A percentile compares a stretch with the other conserved stretches of the same genome.
phyloP scores from a whole-genome alignment of 2,113 vertebrate genomes.

The Oncorhynchus kisutch region DNA sequence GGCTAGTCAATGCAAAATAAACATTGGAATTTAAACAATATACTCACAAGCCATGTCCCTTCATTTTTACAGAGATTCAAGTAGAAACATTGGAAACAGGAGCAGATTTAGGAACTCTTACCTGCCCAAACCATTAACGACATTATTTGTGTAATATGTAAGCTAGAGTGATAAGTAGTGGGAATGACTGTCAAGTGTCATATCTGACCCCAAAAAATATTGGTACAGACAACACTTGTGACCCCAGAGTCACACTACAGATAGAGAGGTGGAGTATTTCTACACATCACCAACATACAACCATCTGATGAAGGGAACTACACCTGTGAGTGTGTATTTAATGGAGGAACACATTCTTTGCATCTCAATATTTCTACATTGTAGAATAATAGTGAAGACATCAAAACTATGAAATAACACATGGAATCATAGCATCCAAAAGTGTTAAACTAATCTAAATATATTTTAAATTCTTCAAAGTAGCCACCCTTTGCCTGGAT shows the following conservation, averaged over 20 bases:
- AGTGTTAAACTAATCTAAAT: too few relatives aligned
- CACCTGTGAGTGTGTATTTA: neutral
- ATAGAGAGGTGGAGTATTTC: neutral
- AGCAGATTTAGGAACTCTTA: neutral
- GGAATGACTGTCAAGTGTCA: neutral
- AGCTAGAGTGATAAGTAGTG: neutral
- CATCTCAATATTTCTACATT: neutral
- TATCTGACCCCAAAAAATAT: neutral
- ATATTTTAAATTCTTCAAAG: too few relatives aligned
- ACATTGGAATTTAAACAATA: too few relatives aligned
- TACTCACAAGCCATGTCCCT: neutral
- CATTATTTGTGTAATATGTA: neutral
- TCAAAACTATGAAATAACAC: too few relatives aligned
- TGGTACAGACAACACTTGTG: neutral
- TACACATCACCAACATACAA: neutral
- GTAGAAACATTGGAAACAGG: neutral
- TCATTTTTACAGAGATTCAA: neutral
- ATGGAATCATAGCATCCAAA: too few relatives aligned
- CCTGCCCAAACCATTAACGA: neutral
- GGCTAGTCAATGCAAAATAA: too few relatives aligned
- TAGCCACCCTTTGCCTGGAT: too few relatives aligned
- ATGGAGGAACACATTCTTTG: neutral
- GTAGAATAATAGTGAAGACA: too few relatives aligned
- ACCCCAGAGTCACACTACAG: neutral
- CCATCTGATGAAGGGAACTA: neutral